Base-by-base conservation (phyloP, 2,113 vertebrate species). In the Onychorhynchus coronatus region DNA sequence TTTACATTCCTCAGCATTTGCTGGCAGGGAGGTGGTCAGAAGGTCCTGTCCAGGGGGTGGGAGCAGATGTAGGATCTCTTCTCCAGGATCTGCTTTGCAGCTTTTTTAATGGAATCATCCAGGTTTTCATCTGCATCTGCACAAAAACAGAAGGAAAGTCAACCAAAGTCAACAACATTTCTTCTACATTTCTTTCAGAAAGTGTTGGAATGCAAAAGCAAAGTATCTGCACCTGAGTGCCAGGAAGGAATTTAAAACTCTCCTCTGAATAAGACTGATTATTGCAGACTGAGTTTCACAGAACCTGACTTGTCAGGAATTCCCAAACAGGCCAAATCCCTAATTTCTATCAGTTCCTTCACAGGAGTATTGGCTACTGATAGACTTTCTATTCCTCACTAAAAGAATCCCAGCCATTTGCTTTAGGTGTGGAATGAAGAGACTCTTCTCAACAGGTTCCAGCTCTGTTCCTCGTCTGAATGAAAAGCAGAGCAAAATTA, bases 21-120 rank as follows among this genome's bases (percentile, higher is more conserved):
- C 70, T 55, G 47, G 4, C 50, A 39, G 55, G 35, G 47, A 6
- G 35, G 35, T 6, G 17, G 28, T 99, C 93, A 99, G 96, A 95
- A 99, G 0, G 98, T 98, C 97, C 98, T 98, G 31, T 99, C 99
- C 8, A 99, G 98, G 1, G 99, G 99, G 52, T 99, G 99, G 16
- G 99, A 98, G 91, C 99, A 99, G 71, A 98, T 91, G 71, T 99
- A 99, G 1, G 98, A 63, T 73, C 99, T 97, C 80, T 98, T 99
- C 44, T 99, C 98, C n/a, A 99, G 96, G 14, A 99, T 95, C 46
- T 98, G 97, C 88, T 91, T 95, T 70, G 99, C 99, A 58, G 99
- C 99, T 96, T 99, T 99, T 97, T 99, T 99, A 78, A 99, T 98
- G 75, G 46, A 97, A 63, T 98, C 98, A 66, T 99, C 99, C 39